Base-by-base conservation (phyloP, 2,888 invertebrate species). In the Metallyticus violacea region DNA sequence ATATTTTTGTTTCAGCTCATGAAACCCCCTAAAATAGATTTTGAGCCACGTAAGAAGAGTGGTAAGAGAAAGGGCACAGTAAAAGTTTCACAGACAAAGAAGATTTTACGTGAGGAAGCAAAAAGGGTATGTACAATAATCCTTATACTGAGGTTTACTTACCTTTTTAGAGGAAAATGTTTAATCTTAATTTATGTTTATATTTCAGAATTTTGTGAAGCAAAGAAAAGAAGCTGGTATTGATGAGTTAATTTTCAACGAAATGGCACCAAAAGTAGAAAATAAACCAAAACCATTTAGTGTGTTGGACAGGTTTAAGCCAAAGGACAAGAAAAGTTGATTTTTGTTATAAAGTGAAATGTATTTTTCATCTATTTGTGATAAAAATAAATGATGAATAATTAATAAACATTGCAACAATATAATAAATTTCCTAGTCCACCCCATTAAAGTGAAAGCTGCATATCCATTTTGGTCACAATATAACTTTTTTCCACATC, bases 21-120 rank as follows among this genome's bases (percentile, higher is more conserved):
- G 29, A 97, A 97, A 91, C 96, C 97, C 25, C 95, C 95, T 84
- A 94, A 95, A 89, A 93, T 97, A 83, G 95, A 97, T 89, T 95
- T 96, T 88, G 95, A 95, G 87, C 96, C 97, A 0, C 93, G 96
- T 81, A 95, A 94, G 88, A 97, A 97, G 89, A 94, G 94, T 89
- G 95, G 95, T 91, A 97, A 96, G 86, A 96, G 95, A 91, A 97
- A 97, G 80, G 95, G 95, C 78, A 95, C 95, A 85, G 96, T 94
- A 0, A 95, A 95, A 89, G 94, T 95, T 87, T 94, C 96, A 7
- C 93, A 93, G 88, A 95, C 96, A 89, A 97, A 96, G 91, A 96
- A 96, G 90, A 96, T 97, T 88, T 94, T 97, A 27, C 95, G 95
- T 90, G 95, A 95, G 89, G 93, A 94, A 87, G 93, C 93, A 26